Conservation (phyloP, 2,888 invertebrate species). For the Epinotia demarniana region DNA sequence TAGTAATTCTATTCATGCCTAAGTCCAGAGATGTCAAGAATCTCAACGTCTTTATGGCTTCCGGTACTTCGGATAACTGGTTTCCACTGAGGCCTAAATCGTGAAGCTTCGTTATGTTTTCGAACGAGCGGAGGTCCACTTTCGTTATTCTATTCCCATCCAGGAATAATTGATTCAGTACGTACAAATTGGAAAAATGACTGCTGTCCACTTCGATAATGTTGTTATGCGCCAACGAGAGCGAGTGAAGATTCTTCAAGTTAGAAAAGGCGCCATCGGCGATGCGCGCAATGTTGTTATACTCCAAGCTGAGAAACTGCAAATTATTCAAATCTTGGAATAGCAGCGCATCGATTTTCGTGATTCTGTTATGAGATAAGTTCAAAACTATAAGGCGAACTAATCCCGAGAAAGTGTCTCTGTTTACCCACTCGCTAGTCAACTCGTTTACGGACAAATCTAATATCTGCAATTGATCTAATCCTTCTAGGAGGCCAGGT, state of each 20-base stretch:
- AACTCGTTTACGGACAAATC: constrained; percentile 90
- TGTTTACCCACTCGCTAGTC: constrained; percentile 90
- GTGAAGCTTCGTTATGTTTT: constrained; percentile 90
- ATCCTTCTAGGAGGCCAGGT: constrained; percentile 89
- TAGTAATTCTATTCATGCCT: constrained; percentile 91
- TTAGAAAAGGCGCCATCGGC: constrained; percentile 90
- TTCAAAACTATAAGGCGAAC: constrained; percentile 90
- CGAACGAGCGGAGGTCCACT: constrained; percentile 89
- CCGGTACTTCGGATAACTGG: constrained; percentile 88
- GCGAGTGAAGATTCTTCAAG: constrained; percentile 90
- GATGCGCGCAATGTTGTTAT: constrained; percentile 88
- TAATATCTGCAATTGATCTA: constrained; percentile 89
- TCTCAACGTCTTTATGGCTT: constrained; percentile 87
- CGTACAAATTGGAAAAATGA: constrained; percentile 89
- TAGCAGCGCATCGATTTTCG: constrained; percentile 88
- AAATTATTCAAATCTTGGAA: constrained; percentile 91
- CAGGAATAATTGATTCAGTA: constrained; percentile 89
- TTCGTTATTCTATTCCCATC: constrained; percentile 89
- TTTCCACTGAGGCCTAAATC: constrained; percentile 91
- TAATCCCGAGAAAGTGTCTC: constrained; percentile 90
- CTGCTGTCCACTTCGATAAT: constrained; percentile 88
- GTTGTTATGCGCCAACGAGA: constrained; percentile 89
- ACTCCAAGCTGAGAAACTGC: constrained; percentile 90
- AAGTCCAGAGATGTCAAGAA: constrained; percentile 91
- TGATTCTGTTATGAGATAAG: constrained; percentile 89